Evolutionary conservation across 2,888 invertebrate genomes (phyloP).

Genomic region (Synanthedon myopaeformis): DNA sequence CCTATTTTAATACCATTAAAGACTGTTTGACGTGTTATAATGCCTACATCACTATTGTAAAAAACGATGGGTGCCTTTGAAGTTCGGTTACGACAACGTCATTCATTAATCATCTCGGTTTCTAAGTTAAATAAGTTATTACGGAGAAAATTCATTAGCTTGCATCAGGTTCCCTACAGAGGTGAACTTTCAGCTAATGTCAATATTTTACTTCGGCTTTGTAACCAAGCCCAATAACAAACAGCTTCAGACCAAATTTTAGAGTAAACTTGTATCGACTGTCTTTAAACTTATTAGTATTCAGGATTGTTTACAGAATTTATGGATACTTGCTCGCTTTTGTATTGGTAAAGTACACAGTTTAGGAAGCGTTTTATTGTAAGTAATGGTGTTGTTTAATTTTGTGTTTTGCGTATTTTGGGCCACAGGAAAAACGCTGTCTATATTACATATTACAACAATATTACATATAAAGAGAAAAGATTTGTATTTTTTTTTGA

Average conservation of each 20-base stretch:
- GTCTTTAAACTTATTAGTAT: not conserved
- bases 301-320: not conserved
- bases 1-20: no score
- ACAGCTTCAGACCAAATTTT: constrained; percentile 13
- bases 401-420: no score
- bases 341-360: no score
- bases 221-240: constrained; percentile 18
- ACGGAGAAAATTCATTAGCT: constrained; percentile 33
- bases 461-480: no score
- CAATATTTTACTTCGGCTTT: constrained; percentile 33
- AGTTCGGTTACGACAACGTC: constrained; percentile 2
- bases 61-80: no score
- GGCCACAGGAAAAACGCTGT: no score
- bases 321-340: not conserved
- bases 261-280: not conserved
- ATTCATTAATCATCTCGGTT: constrained; percentile 8
- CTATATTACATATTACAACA: no score
- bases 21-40: no score
- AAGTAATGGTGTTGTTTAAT: no score
- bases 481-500: no score
- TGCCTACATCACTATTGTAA: no score
- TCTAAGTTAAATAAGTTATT: constrained; percentile 18
- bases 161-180: constrained; percentile 26
- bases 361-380: no score
- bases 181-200: constrained; percentile 26